Base-by-base conservation (phyloP, 1,140 invertebrate species). In the Bombus balteatus region DNA sequence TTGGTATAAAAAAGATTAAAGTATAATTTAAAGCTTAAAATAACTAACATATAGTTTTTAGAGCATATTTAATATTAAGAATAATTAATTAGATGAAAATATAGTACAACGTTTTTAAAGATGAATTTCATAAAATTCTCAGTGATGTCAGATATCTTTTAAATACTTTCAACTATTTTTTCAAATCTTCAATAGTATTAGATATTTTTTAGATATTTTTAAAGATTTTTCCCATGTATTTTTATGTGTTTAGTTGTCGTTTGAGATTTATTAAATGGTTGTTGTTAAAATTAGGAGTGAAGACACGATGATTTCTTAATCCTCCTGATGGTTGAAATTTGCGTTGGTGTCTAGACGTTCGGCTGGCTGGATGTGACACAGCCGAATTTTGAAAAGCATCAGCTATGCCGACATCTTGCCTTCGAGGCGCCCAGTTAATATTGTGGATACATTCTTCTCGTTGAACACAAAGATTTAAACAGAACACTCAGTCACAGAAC, bases 331-430 rank as follows among this genome's bases (percentile, higher is more conserved):
- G 18, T 22, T n/a, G 28, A 84, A 81, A 57, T 9, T 41, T 65
- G 47, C 75, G 92, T 71, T 85, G 93, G 85, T 73, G 72, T 91
- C 91, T 92, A 91, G 83, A 87, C 92, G 93, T 94, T 94, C 90
- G 89, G 92, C 81, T 95, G 94, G 94, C 94, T 94, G 89, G 94
- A 95, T 95, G 94, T 95, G 94, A 94, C 94, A 95, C 93, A 95
- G 94, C 94, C 93, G 94, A 95, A 94, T 94, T 93, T 93, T 90
- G 62, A 92, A 92, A 86, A 87, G 77, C 91, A 95, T 95, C 94
- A 95, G 94, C 94, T 95, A 95, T 95, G 94, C 94, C 94, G 94
- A 95, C 94, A 95, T 95, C 94, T 95, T 95, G 94, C 94, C 94
- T 95, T 87, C 92, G 89, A 91, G 87, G 90, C 92, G 92, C 89